A percentile compares a stretch with the other conserved stretches of the same genome.
Conservation (phyloP, 1,140 invertebrate species). For the Achatina immaculata region DNA sequence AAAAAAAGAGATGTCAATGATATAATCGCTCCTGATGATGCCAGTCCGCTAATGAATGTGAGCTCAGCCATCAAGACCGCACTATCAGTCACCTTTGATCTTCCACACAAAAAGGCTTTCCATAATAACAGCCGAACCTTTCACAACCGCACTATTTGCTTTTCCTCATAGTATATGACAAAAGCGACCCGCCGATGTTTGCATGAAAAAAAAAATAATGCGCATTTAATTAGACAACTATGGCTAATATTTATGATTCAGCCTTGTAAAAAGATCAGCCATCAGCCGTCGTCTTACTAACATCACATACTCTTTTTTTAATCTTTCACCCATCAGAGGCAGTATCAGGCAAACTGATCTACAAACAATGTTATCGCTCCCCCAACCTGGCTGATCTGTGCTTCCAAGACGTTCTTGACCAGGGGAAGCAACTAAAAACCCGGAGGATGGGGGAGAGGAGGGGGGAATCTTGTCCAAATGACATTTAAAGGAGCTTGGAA, state of each 20-base stretch:
- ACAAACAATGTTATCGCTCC: slow-evolving; percentile 9
- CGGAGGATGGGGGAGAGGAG: too few relatives aligned
- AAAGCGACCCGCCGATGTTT: background rate
- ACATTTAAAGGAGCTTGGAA: slow-evolving; percentile 8
- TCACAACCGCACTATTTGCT: background rate
- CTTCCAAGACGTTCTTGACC: background rate
- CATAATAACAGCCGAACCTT: background rate
- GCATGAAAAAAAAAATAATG: background rate
- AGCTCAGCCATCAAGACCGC: background rate
- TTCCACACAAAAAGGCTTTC: background rate
- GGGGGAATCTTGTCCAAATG: slow-evolving; percentile 1
- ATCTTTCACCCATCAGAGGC: background rate
- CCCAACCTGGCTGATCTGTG: background rate
- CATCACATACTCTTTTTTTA: background rate
- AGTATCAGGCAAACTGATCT: slow-evolving; percentile 4
- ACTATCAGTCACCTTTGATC: slow-evolving; percentile 11
- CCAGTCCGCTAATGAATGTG: background rate
- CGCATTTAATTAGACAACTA: slow-evolving; percentile 12
- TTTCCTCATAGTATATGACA: background rate
- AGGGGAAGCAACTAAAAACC: slow-evolving; percentile 8
- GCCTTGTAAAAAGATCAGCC: background rate
- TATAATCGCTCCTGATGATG: background rate
- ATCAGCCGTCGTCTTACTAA: slow-evolving; percentile 1
- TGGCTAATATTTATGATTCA: background rate
- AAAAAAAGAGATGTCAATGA: too few relatives aligned